Evolutionary conservation across 2,797 vertebrate genomes (phyloP), one percentile per base, ranked within the genome.

Genomic region (Pseudopleuronectes americanus): DNA sequence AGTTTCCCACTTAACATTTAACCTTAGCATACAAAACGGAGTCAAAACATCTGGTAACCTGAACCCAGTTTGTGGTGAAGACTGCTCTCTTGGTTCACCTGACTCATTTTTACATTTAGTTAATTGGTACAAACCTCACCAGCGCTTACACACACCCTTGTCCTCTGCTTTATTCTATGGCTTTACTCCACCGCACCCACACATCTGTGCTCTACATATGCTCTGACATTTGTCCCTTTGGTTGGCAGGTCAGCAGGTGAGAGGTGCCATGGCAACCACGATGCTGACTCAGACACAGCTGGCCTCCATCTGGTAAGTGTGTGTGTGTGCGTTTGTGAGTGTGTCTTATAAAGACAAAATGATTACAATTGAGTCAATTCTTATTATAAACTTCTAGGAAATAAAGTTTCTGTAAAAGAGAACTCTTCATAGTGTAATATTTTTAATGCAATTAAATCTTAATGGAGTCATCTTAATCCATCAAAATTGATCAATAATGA

Each of bases 281-380:
- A 96, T 95, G 92, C 95, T 99, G 80, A 97, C 96, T 77, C 97
- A 99, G 89, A 96, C 96, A 77, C 98, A 99, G 89, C 92, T 99
- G 77, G 98, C 97, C 76, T 97, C 97, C 76, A 99, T 99, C 92
- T 99, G 98, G 98, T 99, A 87, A 96, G 97, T 93, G 33, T 22
- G 54, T 57, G 0, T 58, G 1, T 57, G 12, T 76, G 53, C 68
- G 21, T 66, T 3, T 28, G 4, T 68, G 55, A 13, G 43, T 45
- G 43, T 45, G 43, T 45, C 28, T 31, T 31, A 31, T 8, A 31
- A 31, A 31, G 28, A 31, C n/a, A 31, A 7, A 31, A 31, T 31
- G 7, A 7, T 33, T 33, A 33, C 8, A 33, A 31, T 12, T 41
- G 13, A 12, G 38, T 41, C 10, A 13, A 17, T 43, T 43, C 41